Evolutionary conservation across 2,797 vertebrate genomes (phyloP).

Genomic region (Sebastes umbrosus): DNA sequence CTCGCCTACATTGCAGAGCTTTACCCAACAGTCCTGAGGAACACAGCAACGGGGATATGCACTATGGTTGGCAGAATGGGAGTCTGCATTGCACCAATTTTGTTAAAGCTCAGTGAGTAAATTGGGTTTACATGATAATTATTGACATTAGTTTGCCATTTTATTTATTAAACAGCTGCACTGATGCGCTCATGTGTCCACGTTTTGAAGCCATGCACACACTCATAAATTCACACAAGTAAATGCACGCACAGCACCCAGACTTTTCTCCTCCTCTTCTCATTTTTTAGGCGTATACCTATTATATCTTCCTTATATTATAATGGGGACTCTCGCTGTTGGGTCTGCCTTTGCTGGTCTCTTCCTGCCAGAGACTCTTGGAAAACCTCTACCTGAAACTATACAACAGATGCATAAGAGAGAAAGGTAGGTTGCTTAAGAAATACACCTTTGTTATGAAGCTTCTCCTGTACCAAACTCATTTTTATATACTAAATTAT

Average conservation of each 20-base stretch:
- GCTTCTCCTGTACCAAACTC: too few species aligned
- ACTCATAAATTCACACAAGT: neutral
- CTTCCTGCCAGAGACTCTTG: slow-evolving; percentile 89
- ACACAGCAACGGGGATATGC: slow-evolving; percentile 87
- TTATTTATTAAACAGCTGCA: neutral
- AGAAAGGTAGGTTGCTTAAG: slow-evolving; percentile 73
- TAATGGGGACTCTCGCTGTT: slow-evolving; percentile 84
- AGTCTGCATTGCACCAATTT: slow-evolving; percentile 85
- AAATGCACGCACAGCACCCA: neutral
- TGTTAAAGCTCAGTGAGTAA: slow-evolving; percentile 82
- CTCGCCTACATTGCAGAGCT: slow-evolving; percentile 88
- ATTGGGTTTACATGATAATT: neutral
- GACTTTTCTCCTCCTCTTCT: neutral
- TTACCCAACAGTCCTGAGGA: slow-evolving; percentile 89
- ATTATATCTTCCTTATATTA: slow-evolving; percentile 86
- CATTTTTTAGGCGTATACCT: slow-evolving; percentile 74
- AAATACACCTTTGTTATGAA: neutral
- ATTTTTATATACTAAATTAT: neutral
- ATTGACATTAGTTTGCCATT: neutral
- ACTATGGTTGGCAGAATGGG: slow-evolving; percentile 85
- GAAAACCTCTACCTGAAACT: slow-evolving; percentile 86
- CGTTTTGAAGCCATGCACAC: neutral
- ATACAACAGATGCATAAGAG: slow-evolving; percentile 84
- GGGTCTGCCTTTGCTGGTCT: slow-evolving; percentile 80
- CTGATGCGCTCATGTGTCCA: neutral